Conservation (phyloP, 2,797 vertebrate species). For the Aphelocoma californica region DNA sequence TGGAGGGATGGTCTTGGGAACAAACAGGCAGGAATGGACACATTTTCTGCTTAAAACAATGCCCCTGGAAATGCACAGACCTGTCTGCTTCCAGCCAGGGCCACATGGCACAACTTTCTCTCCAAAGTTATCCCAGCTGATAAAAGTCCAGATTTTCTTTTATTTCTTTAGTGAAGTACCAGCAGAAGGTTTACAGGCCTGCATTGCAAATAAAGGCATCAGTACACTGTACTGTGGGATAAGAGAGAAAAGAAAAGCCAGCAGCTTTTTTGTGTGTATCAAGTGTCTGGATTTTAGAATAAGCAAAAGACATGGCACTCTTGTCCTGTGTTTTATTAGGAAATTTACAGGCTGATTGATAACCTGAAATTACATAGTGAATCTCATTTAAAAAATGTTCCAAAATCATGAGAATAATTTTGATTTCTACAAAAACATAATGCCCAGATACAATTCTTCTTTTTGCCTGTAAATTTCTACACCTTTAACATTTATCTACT, state of each 20-base stretch:
- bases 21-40: not conserved
- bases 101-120: not conserved
- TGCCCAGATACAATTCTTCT: slow-evolving; percentile 58
- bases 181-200: not conserved
- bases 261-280: not conserved
- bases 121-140: not conserved
- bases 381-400: slow-evolving; percentile 42
- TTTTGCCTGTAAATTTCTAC: slow-evolving; percentile 31
- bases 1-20: not conserved
- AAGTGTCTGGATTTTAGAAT: not conserved
- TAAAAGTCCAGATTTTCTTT: not conserved
- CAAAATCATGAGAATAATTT: slow-evolving; percentile 47
- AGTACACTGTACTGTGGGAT: not conserved
- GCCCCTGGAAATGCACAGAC: not conserved
- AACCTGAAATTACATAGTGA: slow-evolving; percentile 60
- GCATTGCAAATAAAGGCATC: not conserved
- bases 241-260: not conserved
- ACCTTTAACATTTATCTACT: not conserved
- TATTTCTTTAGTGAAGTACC: not conserved
- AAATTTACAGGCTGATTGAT: slow-evolving; percentile 63
- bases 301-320: slow-evolving; percentile 9
- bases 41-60: not conserved
- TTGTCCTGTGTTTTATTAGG: slow-evolving; percentile 72
- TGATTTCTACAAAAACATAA: slow-evolving; percentile 65
- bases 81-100: not conserved